These are phyloP conservation scores for Andrena flavipes DNA, from an alignment of 2,888 invertebrate genomes.

Conservation along the genomic window DNA sequence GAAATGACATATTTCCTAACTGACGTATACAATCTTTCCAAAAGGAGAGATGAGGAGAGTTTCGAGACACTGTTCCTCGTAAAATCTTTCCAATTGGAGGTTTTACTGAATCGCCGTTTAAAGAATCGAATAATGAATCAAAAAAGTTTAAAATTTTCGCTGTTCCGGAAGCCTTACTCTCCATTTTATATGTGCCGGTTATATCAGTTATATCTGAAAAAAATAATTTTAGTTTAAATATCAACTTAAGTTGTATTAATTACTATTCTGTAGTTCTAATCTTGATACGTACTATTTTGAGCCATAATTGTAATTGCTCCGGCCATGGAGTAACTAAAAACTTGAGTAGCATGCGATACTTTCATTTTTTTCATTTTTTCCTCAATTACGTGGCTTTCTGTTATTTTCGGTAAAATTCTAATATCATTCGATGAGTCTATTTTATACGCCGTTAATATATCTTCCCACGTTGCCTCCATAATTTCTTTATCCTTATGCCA, in stretches of 20 bases:
- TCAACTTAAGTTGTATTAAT: not conserved
- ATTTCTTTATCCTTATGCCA: too few relatives aligned
- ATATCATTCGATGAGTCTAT: too few relatives aligned
- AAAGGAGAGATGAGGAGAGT: not conserved
- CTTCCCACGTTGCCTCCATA: too few relatives aligned
- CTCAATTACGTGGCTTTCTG: not conserved
- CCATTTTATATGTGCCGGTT: not conserved
- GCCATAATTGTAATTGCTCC: not conserved
- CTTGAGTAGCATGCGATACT: not conserved
- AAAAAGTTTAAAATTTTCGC: too few relatives aligned
- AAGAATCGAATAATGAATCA: too few relatives aligned
- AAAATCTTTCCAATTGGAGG: not conserved
- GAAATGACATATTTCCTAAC: not conserved
- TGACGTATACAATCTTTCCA: not conserved
- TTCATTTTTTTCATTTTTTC: not conserved
- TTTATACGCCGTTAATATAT: too few relatives aligned
- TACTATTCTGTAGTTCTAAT: not conserved
- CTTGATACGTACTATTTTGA: not conserved
- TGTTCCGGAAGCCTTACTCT: too few relatives aligned
- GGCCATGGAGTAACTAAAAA: not conserved
- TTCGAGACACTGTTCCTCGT: not conserved
- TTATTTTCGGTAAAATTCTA: too few relatives aligned
- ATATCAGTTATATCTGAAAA: not conserved
- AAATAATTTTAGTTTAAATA: slow-evolving; percentile 4
- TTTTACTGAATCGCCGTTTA: too few relatives aligned